Conservation (phyloP, 2,113 vertebrate genomes). For the Cyrtonyx montezumae region DNA sequence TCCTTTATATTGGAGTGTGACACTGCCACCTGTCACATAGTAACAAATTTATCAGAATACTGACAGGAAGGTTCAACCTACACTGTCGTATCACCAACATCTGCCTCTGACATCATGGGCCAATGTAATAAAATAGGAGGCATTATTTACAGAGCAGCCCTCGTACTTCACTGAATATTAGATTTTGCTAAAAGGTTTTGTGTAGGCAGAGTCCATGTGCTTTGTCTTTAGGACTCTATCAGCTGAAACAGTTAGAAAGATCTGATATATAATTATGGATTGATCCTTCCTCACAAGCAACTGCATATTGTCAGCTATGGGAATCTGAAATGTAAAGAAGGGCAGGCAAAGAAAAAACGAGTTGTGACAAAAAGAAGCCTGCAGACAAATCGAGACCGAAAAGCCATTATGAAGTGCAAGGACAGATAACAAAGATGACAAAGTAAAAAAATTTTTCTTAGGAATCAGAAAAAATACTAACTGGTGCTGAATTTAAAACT, state of each 20-base stretch:
- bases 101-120: too few species aligned
- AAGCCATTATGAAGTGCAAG: background rate
- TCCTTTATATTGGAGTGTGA: too few species aligned
- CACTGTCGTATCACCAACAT: too few species aligned
- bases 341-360: background rate
- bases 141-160: too few species aligned
- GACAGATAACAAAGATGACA: background rate
- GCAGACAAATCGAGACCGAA: background rate
- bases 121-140: too few species aligned
- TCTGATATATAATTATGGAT: too few species aligned
- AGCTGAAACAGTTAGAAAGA: background rate
- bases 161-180: background rate
- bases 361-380: background rate
- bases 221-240: background rate
- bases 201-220: background rate
- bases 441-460: background rate
- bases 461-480: background rate
- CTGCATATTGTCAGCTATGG: background rate
- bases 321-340: background rate
- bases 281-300: background rate
- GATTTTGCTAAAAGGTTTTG: accelerated
- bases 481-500: background rate
- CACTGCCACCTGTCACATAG: too few species aligned
- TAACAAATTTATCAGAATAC: too few species aligned
- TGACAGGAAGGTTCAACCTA: too few species aligned